A percentile compares a stretch with the other conserved stretches of the same genome.
Evolutionary conservation across 2,113 vertebrate species (phyloP).

Genomic region (Meles meles): DNA sequence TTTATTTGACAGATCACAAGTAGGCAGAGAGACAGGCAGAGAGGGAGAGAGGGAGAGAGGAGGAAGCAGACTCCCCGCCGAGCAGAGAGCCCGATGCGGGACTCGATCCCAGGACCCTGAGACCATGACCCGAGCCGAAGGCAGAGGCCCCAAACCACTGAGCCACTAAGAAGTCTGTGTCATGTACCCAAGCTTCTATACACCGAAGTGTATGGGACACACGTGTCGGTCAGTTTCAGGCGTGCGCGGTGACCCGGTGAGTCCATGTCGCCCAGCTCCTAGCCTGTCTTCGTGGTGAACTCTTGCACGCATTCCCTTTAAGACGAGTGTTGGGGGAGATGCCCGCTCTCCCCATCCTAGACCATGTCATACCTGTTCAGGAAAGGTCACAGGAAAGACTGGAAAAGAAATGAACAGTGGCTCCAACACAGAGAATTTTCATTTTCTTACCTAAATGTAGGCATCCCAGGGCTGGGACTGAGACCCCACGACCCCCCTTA

Average conservation of each 20-base stretch:
- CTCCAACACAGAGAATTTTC: neutral
- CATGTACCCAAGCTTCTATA: accelerated
- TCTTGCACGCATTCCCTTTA: neutral
- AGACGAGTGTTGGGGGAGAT: no score
- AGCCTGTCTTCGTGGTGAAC: neutral
- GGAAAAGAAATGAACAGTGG: neutral
- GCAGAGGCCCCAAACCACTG: no score
- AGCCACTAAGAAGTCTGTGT: neutral
- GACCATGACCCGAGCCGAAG: no score
- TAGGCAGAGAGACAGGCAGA: no score
- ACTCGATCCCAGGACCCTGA: no score
- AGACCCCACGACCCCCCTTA: no score
- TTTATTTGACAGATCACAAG: no score
- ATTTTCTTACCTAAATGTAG: neutral
- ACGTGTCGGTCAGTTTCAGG: neutral
- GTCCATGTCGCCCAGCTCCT: neutral
- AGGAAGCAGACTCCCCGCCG: no score
- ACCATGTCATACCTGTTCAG: accelerated
- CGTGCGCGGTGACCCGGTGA: accelerated
- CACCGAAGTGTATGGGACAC: neutral
- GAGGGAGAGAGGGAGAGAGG: no score
- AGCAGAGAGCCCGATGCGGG: no score
- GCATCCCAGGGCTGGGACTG: neutral
- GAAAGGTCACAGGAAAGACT: neutral
- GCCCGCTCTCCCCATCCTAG: neutral